Evolutionary conservation across 1,140 invertebrate species (phyloP).

Genomic region (Musca vetustissima): DNA sequence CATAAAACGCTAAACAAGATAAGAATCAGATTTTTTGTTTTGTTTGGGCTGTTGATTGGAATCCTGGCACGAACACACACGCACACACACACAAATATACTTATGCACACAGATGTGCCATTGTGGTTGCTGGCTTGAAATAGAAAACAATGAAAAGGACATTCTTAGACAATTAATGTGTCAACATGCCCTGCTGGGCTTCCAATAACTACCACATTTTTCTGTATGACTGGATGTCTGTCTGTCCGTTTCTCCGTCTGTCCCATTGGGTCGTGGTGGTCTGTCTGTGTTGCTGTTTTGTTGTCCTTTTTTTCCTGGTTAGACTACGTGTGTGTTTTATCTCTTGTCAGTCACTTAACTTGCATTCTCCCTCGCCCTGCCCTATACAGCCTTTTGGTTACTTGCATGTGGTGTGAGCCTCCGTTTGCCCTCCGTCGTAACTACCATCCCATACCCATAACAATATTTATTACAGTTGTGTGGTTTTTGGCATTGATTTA

Average conservation of each 20-base stretch:
- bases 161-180: constrained; percentile 14
- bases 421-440: too few species aligned
- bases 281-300: not conserved
- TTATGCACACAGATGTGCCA: not conserved
- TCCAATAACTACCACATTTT: constrained; percentile 1
- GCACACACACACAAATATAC: not conserved
- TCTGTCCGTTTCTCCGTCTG: not conserved
- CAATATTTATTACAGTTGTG: constrained; percentile 23
- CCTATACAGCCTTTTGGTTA: too few species aligned
- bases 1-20: too few species aligned
- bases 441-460: not conserved
- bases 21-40: too few species aligned
- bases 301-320: not conserved
- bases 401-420: too few species aligned
- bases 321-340: constrained; percentile 20
- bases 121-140: not conserved
- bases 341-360: not conserved
- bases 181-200: constrained; percentile 22
- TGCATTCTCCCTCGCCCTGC: too few species aligned
- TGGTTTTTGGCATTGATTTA: constrained; percentile 23
- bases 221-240: not conserved
- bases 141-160: not conserved
- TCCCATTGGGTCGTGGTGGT: not conserved
- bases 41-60: too few species aligned
- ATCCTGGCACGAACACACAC: too few species aligned